A percentile compares a stretch with the other conserved stretches of the same genome.
Evolutionary conservation across 2,797 vertebrate genomes (phyloP).

Genomic region (Acanthornis magna): DNA sequence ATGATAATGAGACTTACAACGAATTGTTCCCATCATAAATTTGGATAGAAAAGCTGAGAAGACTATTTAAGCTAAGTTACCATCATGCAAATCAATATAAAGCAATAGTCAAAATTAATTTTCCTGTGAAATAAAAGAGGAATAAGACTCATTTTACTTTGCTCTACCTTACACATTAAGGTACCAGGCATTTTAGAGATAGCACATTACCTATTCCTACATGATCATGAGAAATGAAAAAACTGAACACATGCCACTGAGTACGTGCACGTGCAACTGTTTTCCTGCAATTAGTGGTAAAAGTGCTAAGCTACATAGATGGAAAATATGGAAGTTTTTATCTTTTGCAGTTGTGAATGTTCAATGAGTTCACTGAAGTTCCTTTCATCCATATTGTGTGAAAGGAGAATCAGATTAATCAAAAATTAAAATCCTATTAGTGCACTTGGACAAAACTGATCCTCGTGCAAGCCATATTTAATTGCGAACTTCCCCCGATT

Average conservation of each 20-base stretch:
- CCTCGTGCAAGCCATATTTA: background rate
- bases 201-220: background rate
- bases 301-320: background rate
- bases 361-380: background rate
- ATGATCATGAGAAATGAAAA: background rate
- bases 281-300: background rate
- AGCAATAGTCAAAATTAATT: slow-evolving; percentile 10
- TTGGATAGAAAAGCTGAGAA: background rate
- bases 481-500: background rate
- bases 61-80: background rate
- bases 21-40: background rate
- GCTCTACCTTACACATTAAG: background rate
- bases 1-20: background rate
- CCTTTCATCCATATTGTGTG: background rate
- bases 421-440: background rate
- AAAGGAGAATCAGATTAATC: background rate
- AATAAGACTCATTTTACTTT: background rate
- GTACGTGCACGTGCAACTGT: background rate
- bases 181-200: background rate
- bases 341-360: background rate
- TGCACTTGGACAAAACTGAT: background rate
- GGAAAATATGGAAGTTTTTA: background rate
- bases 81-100: background rate
- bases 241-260: background rate
- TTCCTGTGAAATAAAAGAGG: background rate